Evolutionary conservation across 2,113 vertebrate species (phyloP), one percentile per base, ranked within the genome.

Genomic region (Isichthys henryi): DNA sequence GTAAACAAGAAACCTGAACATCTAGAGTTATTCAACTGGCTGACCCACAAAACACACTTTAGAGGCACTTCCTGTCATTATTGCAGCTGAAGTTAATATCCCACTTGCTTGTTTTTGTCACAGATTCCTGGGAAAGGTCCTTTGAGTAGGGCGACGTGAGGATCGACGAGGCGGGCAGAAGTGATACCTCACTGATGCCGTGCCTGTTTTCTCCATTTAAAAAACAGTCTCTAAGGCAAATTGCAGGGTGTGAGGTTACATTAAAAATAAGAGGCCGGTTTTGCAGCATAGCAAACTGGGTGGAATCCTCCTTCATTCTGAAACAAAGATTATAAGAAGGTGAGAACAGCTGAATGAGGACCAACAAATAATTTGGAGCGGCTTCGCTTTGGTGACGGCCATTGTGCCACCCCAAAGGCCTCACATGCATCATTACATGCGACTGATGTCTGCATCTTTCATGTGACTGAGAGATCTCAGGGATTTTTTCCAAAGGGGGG

Each of bases 391-490:
- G 62, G 10, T 31, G 62, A 13, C 2, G 1, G 62, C 27, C 62
- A 31, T 11, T 10, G 10, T 43, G 74, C 6, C 17, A 43, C 2
- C 2, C 35, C 39, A 43, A 19, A 80, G 35, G 5, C 35, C 17
- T 43, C 17, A 5, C 74, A 7, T 80, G 35, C 35, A 43, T 15
- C 74, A 80, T 80, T 80, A 80, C 74, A 80, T 43, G 17, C 15
- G 13, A 7, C 35, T 17, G 15, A 77, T 43, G 74, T 8, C 74
- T 43, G 74, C 17, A 19, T 39, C 31, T 17, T 15, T 48, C 82
- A 84, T n/a, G 82, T 48, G 82, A 84, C 82, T n/a, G 43, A 84
- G 77, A 82, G 82, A 48, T 84, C 82, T 10, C 52, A 27, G 87
- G 35, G 31, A 66, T 56, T 23, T 58, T 66, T 58, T 58, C 15